These are phyloP conservation scores for Melitaea cinxia DNA, from an alignment of 1,140 invertebrate genomes.

Conservation along the genomic window DNA sequence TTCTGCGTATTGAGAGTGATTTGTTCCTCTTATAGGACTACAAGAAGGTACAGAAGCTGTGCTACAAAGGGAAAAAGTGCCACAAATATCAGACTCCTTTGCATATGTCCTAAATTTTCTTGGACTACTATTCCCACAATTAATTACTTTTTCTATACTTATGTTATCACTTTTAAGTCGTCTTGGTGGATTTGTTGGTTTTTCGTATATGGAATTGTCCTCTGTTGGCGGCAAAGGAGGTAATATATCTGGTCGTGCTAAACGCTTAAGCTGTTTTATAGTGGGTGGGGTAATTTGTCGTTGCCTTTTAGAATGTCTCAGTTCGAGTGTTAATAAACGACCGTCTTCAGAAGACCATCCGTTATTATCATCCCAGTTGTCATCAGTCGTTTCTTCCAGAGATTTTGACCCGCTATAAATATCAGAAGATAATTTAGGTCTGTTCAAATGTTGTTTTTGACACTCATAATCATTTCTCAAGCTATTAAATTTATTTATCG, in stretches of 20 bases:
- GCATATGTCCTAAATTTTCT: slow-evolving; percentile 58
- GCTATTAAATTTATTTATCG: slow-evolving; percentile 83
- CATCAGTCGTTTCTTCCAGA: slow-evolving; percentile 48
- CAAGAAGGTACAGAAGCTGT: slow-evolving; percentile 49
- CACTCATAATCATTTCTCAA: slow-evolving; percentile 88
- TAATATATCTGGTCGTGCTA: slow-evolving; percentile 85
- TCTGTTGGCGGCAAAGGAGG: slow-evolving; percentile 83
- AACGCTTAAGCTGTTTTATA: slow-evolving; percentile 69
- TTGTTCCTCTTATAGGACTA: slow-evolving; percentile 75
- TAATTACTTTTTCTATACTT: slow-evolving; percentile 81
- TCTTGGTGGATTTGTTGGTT: slow-evolving; percentile 82
- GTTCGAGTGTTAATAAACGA: slow-evolving; percentile 83
- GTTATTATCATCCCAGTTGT: slow-evolving; percentile 52
- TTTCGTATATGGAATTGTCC: slow-evolving; percentile 82
- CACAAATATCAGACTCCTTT: slow-evolving; percentile 40
- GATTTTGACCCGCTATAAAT: slow-evolving; percentile 55
- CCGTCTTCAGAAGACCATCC: slow-evolving; percentile 81
- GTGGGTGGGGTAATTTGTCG: slow-evolving; percentile 80
- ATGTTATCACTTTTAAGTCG: slow-evolving; percentile 71
- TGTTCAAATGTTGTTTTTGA: slow-evolving; percentile 69
- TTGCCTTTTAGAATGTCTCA: slow-evolving; percentile 87
- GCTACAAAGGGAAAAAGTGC: slow-evolving; percentile 40
- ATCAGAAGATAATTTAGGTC: slow-evolving; percentile 50
- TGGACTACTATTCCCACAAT: slow-evolving; percentile 83
- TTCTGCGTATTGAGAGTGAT: slow-evolving; percentile 61